These are phyloP conservation scores for Phenganax marumi DNA, from an alignment of 92 coral and sea anemone genomes.

Conservation along the genomic window DNA sequence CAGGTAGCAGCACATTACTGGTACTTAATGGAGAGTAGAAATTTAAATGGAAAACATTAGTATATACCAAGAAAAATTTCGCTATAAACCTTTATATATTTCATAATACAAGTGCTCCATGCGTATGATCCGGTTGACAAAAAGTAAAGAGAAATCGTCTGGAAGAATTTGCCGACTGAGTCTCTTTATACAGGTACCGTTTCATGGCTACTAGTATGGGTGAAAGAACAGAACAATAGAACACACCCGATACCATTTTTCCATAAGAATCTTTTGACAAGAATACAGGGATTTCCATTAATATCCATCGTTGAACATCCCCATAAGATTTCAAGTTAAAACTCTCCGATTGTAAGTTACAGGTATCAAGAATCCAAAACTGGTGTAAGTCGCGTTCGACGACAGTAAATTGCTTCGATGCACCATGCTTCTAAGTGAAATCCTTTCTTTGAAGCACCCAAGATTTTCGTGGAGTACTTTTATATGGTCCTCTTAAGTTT, in stretches of 20 bases:
- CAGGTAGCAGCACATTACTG: constrained; percentile 9
- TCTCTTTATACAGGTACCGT: not conserved
- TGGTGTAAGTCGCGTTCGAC: constrained; percentile 1
- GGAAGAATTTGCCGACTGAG: not conserved
- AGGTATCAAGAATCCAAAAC: not conserved
- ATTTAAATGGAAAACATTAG: too few relatives aligned
- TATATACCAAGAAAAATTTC: too few relatives aligned
- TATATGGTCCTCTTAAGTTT: not conserved
- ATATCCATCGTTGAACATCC: not conserved
- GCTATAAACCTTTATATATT: too few relatives aligned
- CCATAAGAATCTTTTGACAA: not conserved
- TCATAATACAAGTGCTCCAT: too few relatives aligned
- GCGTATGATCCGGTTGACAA: too few relatives aligned
- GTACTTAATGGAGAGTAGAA: not conserved
- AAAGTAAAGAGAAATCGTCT: too few relatives aligned
- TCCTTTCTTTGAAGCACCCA: not conserved
- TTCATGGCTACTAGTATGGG: not conserved
- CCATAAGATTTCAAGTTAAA: not conserved
- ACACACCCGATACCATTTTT: not conserved
- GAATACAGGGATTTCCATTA: not conserved
- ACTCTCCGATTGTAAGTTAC: not conserved
- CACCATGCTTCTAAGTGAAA: not conserved
- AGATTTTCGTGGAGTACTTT: not conserved
- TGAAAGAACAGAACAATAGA: not conserved
- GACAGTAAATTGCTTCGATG: not conserved